Conservation (phyloP, 53 echinoderm and acorn worm species). For the Stichopus horrens region DNA sequence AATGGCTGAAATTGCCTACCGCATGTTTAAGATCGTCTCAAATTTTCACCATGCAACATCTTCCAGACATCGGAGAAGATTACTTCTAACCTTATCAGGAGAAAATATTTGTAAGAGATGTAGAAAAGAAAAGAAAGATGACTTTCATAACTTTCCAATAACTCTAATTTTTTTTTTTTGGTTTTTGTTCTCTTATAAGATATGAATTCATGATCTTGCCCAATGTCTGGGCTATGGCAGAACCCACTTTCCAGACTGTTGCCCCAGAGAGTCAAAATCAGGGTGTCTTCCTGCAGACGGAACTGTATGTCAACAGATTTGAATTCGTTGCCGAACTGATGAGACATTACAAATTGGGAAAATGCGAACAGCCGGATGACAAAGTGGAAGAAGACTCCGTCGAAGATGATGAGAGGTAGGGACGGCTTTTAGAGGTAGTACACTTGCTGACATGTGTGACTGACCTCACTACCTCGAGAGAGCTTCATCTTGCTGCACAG, state of each 20-base stretch:
- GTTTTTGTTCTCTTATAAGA: slow-evolving; percentile 37
- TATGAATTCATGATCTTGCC: slow-evolving; percentile 81
- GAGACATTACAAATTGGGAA: slow-evolving; percentile 67
- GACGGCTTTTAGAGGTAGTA: neutral
- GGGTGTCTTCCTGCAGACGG: slow-evolving; percentile 36
- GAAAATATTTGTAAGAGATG: no score
- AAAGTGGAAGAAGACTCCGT: neutral
- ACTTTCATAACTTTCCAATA: no score
- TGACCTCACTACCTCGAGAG: no score
- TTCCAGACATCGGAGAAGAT: no score
- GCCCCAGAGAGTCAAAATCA: neutral
- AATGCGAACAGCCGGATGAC: slow-evolving; percentile 44
- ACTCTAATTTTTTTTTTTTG: no score
- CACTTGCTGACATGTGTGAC: no score
- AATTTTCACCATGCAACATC: no score
- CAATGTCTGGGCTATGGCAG: slow-evolving; percentile 74
- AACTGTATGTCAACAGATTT: slow-evolving; percentile 66
- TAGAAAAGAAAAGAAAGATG: no score
- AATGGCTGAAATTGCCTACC: no score
- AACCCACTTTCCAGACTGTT: slow-evolving; percentile 49
- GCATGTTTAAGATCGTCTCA: no score
- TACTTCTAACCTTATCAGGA: no score
- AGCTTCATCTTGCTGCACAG: neutral
- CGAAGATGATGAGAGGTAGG: neutral
- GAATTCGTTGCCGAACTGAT: slow-evolving; percentile 83